Evolutionary conservation across 1,140 invertebrate species (phyloP).

Genomic region (Capitella teleta): DNA sequence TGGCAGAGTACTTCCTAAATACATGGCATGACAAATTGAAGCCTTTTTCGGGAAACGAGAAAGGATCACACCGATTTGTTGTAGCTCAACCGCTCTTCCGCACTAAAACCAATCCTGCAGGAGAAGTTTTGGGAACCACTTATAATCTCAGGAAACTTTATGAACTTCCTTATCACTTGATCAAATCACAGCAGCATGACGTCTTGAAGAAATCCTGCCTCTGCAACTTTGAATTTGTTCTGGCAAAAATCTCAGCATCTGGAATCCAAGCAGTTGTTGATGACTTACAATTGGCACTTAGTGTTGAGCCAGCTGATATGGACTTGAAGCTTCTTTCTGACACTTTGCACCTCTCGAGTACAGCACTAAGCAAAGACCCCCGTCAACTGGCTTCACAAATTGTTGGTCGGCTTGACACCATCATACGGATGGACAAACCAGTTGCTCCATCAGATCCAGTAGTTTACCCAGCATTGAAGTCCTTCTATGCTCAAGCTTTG

Average conservation of each 20-base stretch:
- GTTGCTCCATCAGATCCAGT: constrained; percentile 24
- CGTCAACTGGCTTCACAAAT: constrained; percentile 92
- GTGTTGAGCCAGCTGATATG: constrained; percentile 71
- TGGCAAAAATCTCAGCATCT: constrained; percentile 87
- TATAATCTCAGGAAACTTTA: constrained; percentile 67
- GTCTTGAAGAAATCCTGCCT: constrained; percentile 85
- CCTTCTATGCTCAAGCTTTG: constrained; percentile 22
- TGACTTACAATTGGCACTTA: constrained; percentile 85
- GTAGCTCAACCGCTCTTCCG: constrained; percentile 38
- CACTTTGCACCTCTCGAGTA: constrained; percentile 62
- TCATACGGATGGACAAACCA: constrained; percentile 26
- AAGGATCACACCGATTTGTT: constrained; percentile 20
- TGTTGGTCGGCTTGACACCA: constrained; percentile 60
- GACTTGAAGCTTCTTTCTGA: constrained; percentile 87
- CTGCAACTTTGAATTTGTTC: constrained; percentile 95
- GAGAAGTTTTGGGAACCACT: constrained; percentile 55
- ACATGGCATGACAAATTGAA: constrained; percentile 23
- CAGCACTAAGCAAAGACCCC: constrained; percentile 69
- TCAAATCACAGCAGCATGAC: constrained; percentile 73
- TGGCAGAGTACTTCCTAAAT: constrained; percentile 48
- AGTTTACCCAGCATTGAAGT: constrained; percentile 26
- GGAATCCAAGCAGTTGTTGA: constrained; percentile 78
- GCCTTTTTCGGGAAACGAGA: constrained; percentile 24
- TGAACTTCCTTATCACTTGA: constrained; percentile 63
- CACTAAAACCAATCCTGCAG: constrained; percentile 63